Evolutionary conservation across 1,140 invertebrate species (phyloP), one percentile per base, ranked within the genome.

Genomic region (Aphelenchoides fujianensis): DNA sequence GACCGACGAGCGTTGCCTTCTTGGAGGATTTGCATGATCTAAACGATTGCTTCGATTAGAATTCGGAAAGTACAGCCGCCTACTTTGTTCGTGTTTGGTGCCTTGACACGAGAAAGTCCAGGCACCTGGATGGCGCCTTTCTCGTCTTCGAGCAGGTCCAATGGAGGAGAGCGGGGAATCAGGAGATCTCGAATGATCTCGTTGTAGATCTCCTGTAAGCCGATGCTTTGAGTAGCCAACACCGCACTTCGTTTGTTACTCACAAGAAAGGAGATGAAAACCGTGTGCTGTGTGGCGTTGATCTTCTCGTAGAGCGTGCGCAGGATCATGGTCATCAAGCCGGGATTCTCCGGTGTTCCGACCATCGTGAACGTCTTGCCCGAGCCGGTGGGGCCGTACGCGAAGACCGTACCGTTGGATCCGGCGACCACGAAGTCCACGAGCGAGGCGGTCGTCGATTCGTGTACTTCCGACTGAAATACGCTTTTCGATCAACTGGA

Each of bases 291-390:
- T 75, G 85, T 84, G 5, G 73, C 70, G 57, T 92, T 89, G 69
- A 97, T 93, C 78, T 91, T 89, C 2, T 88, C 84, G 85, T 95
- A 95, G 48, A 95, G 88, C 78, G 92, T 91, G 80, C 91, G 90
- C 2, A 94, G 88, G 3, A 93, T 90, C 31, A 91, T 86, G 0
- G 91, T 90, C 92, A 95, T 95, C 41, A 95, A 90, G 0, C 93
- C 93, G 2, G 92, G 94, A 79, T 90, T 88, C 3, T 90, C 87
- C 27, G 88, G 87, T 70, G 88, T 91, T 0, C 96, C 96, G 34
- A 98, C 88, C 95, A 98, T 98, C 0, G 95, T 98, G 83, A 92
- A 91, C 1, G 96, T 98, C 86, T 98, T 98, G 0, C 96, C 92
- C 68, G 53, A 62, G 87, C 88, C 88, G 19, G 93, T 95, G 0